These are phyloP conservation scores for Brachyhypopomus gauderio DNA, from an alignment of 2,113 vertebrate genomes.

Conservation along the genomic window DNA sequence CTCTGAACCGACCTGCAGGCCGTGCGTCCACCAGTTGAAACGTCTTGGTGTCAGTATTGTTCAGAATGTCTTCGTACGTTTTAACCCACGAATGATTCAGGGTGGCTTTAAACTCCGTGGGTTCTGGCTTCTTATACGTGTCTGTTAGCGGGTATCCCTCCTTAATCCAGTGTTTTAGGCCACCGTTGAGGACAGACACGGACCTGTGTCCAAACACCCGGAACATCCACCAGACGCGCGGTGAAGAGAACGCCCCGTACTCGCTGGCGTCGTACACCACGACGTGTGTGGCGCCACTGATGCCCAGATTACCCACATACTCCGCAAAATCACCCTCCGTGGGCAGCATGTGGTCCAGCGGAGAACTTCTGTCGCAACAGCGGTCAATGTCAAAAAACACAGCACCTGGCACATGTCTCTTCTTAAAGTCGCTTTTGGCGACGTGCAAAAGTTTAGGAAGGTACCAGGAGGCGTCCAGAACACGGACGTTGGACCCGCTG, in stretches of 20 bases:
- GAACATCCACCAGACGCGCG: constrained; percentile 98
- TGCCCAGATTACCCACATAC: constrained; percentile 82
- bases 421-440: constrained; percentile 78
- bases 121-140: constrained; percentile 58
- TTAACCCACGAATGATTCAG: constrained; percentile 82
- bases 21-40: constrained; percentile 90
- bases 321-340: constrained; percentile 73
- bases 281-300: constrained; percentile 84
- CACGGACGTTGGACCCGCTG: constrained; percentile 73
- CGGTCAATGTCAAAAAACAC: constrained; percentile 88
- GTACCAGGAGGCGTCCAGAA: constrained; percentile 92
- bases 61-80: constrained; percentile 80
- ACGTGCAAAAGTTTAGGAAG: constrained; percentile 82
- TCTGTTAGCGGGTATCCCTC: constrained; percentile 75
- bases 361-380: constrained; percentile 82
- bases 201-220: constrained; percentile 83
- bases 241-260: constrained; percentile 84
- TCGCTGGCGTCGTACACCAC: constrained; percentile 92
- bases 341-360: constrained; percentile 89
- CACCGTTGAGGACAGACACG: constrained; percentile 89
- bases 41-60: constrained; percentile 77
- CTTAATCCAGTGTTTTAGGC: constrained; percentile 83
- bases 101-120: constrained; percentile 72
- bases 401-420: constrained; percentile 84
- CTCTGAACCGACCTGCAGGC: constrained; percentile 80